A percentile compares a stretch with the other conserved stretches of the same genome.
Evolutionary conservation across 2,113 vertebrate species (phyloP).

Genomic region (Peucedramus taeniatus): DNA sequence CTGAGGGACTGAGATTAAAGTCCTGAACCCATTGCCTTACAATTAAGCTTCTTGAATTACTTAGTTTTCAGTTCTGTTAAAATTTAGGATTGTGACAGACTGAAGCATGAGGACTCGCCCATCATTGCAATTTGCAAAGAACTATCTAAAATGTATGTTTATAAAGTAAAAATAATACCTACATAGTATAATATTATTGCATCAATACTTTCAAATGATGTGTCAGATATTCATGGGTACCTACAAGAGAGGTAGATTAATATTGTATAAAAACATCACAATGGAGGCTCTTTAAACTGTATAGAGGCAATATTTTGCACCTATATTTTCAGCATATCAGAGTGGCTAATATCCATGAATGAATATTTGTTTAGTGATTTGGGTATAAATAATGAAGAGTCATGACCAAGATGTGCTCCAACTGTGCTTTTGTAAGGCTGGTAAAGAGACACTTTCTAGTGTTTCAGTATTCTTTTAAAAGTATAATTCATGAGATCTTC

Average conservation of each 20-base stretch:
- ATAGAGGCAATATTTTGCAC: neutral
- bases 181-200: neutral
- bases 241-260: neutral
- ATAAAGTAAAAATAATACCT: conserved; percentile 3
- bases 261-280: neutral
- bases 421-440: neutral
- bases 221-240: neutral
- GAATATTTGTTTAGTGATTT: neutral
- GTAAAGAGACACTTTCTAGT: neutral
- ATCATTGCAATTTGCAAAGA: neutral
- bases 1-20: neutral
- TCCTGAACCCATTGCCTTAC: neutral
- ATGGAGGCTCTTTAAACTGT: neutral
- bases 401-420: neutral
- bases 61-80: neutral
- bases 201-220: neutral
- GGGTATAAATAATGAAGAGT: neutral
- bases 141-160: neutral
- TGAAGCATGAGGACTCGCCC: neutral
- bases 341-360: neutral
- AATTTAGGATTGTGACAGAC: neutral
- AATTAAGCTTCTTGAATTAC: neutral
- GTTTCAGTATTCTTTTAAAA: neutral
- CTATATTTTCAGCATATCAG: neutral
- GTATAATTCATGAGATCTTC: neutral